Evolutionary conservation across 2,888 invertebrate species (phyloP).

Genomic region (Archips crataeganus): DNA sequence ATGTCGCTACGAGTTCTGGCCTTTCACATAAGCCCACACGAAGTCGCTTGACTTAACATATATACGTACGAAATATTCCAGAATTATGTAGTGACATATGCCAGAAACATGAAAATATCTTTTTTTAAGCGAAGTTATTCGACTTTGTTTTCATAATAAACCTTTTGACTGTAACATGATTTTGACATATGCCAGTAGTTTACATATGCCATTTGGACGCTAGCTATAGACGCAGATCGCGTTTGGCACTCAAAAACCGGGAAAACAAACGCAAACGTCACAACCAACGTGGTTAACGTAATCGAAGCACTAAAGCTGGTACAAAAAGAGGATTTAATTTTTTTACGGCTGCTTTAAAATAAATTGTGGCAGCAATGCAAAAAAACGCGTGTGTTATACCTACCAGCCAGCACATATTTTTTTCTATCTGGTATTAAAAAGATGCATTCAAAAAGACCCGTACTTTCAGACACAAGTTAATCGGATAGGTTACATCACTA

Average conservation of each 20-base stretch:
- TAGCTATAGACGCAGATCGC: conserved; percentile 41
- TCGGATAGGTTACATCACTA: conserved; percentile 13
- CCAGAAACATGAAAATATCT: conserved; percentile 2
- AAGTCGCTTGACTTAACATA: conserved; percentile 22
- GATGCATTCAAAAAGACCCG: conserved; percentile 5
- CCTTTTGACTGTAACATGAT: neutral
- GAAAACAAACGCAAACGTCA: conserved; percentile 35
- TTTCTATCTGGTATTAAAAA: conserved; percentile 7
- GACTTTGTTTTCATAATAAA: neutral
- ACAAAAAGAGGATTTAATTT: neutral
- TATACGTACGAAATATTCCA: conserved; percentile 26
- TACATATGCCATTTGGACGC: conserved; percentile 21
- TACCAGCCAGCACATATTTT: neutral
- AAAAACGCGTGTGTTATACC: neutral
- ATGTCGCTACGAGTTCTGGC: conserved; percentile 15
- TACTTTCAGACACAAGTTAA: conserved; percentile 4
- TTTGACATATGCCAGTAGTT: conserved; percentile 14
- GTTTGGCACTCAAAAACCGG: conserved; percentile 45
- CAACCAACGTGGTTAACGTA: conserved; percentile 20
- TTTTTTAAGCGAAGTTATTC: neutral
- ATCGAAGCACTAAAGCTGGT: neutral
- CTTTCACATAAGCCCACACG: conserved; percentile 29
- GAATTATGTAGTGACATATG: conserved; percentile 21
- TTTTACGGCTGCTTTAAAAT: neutral
- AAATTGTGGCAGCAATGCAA: neutral